phyloP scores from a whole-genome alignment of 2,797 vertebrate genomes.

The Pelobates cultripes region DNA sequence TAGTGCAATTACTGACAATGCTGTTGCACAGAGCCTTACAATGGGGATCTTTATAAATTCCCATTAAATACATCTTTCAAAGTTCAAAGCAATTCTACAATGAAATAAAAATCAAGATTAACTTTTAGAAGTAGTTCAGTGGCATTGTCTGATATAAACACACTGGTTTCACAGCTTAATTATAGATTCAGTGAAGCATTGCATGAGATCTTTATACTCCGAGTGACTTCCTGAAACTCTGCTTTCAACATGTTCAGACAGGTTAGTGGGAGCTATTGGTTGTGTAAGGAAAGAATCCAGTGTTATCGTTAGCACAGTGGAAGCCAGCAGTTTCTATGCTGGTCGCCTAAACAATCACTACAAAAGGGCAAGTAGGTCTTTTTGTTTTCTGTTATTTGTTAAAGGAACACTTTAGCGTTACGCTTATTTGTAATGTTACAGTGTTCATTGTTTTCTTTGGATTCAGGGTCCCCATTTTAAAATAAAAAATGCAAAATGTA shows the following conservation, averaged over 20 bases:
- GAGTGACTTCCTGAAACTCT: neutral
- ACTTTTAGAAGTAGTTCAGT: neutral
- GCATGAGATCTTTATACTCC: too few relatives aligned
- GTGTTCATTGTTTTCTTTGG: too few relatives aligned
- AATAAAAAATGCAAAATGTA: too few relatives aligned
- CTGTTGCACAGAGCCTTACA: too few relatives aligned
- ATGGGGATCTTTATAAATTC: too few relatives aligned
- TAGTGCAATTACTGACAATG: too few relatives aligned
- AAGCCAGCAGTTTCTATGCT: slow-evolving; percentile 19
- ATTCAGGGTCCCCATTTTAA: too few relatives aligned
- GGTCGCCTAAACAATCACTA: slow-evolving; percentile 18
- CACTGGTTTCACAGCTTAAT: neutral
- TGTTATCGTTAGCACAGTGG: neutral
- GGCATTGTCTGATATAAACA: neutral
- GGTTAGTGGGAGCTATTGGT: neutral
- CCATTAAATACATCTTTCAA: too few relatives aligned
- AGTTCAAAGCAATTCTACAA: neutral
- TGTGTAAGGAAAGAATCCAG: neutral
- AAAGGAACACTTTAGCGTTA: too few relatives aligned
- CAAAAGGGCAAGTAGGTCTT: neutral
- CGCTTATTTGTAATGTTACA: too few relatives aligned
- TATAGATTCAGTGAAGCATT: neutral
- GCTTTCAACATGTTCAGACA: slow-evolving; percentile 33
- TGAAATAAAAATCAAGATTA: neutral
- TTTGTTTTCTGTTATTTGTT: slow-evolving; percentile 25